Evolutionary conservation across 1,140 invertebrate genomes (phyloP), one percentile per base, ranked within the genome.

Genomic region (Hylaeus volcanicus): DNA sequence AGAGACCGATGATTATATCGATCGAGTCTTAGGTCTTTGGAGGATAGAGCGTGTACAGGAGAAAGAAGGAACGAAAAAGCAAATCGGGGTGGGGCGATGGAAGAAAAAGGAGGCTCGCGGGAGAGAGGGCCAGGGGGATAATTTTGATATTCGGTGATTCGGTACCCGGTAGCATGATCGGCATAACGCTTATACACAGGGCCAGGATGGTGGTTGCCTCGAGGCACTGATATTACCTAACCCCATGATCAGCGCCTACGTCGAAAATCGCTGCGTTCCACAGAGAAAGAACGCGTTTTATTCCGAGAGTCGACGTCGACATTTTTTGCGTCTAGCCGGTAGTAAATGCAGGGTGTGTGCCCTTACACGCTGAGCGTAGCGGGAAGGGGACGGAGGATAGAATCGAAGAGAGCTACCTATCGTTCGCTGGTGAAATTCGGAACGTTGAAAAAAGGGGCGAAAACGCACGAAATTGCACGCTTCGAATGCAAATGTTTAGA

Each of bases 271-370:
- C 85, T 64, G 68, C 72, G 74, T 71, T n/a, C 55, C 39, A 65
- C 55, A n/a, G 58, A 48, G 51, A 74, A 48, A 60, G 15, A 58
- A 53, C 48, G 56, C 60, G 72, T 77, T 86, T 80, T 86, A 81
- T 80, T 81, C 81, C 61, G 51, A 81, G 83, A 84, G 78, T 68
- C 86, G 82, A 82, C 74, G 83, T 88, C 87, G 85, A 90, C 83
- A 89, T 91, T 91, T 91, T 92, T 93, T 92, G 89, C 90, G 92
- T 93, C 93, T 93, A 93, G 93, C 91, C 91, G 86, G 89, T 90
- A 90, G 90, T 93, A 93, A 93, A 89, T 93, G 90, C 88, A 88
- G 92, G 92, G 90, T 93, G 89, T 84, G 74, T 77, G 60, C 63
- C 61, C 37, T 70, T 76, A 69, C 56, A 14, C 66, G 55, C 37